Base-by-base conservation (phyloP, 1,140 invertebrate species). In the Cecropterus lyciades region DNA sequence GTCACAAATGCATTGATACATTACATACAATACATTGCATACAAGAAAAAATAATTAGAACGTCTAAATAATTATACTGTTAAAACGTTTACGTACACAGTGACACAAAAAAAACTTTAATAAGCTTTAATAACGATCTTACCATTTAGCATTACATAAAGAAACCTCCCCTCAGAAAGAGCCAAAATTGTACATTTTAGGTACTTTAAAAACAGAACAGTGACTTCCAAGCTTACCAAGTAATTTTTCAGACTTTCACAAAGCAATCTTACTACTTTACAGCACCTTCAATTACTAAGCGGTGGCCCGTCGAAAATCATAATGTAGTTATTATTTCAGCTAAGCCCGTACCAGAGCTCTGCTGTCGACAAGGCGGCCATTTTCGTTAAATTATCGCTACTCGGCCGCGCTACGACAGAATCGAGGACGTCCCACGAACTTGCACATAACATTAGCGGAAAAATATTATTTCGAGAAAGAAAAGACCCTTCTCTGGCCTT, bases 241-340 rank as follows among this genome's bases (percentile, higher is more conserved):
- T 24, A 24, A 24, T 24, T 24, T 24, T 24, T 33, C 9, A 33
- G 30, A 64, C 51, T n/a, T n/a, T 70, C 69, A 82, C 74, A 79
- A 79, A 81, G 75, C 70, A 67, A 57, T n/a, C n/a, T n/a, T 81
- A 60, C 68, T 63, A 77, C 67, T 79, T 79, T 72, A 73, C 67
- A 72, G 73, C 79, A 82, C 80, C 83, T 82, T 84, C 72, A 82
- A 80, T 74, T 73, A 85, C 74, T 80, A 86, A 81, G 75, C 77
- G 75, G 76, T 78, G 72, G 77, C 79, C 77, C 81, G 83, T 81
- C 79, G 83, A 79, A 85, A 85, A 82, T 86, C 84, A 89, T 89
- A 89, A 87, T 85, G 83, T 81, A 83, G 80, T 85, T 89, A 89
- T 89, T 87, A 89, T 87, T 87, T 85, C 79, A 87, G 71, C 81